Evolutionary conservation across 2,113 vertebrate species (phyloP).

Genomic region (Apaloderma vittatum): DNA sequence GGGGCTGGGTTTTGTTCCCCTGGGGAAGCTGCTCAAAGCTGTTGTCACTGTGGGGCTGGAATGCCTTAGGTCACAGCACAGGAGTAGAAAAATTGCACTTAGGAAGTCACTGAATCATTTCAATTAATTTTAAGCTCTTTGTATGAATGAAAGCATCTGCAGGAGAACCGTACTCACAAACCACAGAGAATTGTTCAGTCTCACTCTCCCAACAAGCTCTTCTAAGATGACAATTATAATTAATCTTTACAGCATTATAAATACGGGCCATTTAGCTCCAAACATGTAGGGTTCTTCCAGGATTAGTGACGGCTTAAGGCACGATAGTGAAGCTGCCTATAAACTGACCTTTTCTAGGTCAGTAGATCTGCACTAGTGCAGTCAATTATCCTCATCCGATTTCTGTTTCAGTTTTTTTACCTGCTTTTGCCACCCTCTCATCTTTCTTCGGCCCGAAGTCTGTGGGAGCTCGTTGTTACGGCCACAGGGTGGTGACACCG

Average conservation of each 20-base stretch:
- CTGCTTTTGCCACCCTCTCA: background rate
- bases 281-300: background rate
- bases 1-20: background rate
- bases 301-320: background rate
- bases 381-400: background rate
- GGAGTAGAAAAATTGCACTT: background rate
- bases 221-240: background rate
- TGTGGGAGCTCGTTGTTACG: background rate
- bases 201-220: background rate
- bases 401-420: background rate
- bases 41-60: background rate
- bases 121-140: background rate
- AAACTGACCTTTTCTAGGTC: background rate
- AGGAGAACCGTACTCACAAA: background rate
- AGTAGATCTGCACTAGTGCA: background rate
- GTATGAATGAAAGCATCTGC: background rate
- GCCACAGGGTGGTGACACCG: background rate
- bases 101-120: background rate
- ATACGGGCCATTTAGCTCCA: background rate
- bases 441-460: background rate
- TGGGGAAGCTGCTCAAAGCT: background rate
- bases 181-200: background rate
- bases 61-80: background rate
- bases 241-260: background rate
- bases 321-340: background rate